Conservation (phyloP, 2,888 invertebrate genomes). For the Electrophaes corylata region DNA sequence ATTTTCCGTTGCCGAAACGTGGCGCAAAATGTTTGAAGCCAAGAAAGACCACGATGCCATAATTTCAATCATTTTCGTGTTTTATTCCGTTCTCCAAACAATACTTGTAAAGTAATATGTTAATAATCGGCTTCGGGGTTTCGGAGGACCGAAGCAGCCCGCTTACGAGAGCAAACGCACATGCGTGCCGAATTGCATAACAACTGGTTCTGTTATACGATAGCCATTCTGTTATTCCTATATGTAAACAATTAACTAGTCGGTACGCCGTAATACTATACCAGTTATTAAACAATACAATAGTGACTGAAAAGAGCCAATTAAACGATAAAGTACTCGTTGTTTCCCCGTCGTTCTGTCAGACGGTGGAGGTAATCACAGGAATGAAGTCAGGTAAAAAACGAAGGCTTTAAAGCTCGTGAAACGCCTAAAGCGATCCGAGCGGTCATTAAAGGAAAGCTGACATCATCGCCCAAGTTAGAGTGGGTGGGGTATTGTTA, state of each 20-base stretch:
- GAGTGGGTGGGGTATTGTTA: constrained; percentile 66
- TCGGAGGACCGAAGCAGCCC: constrained; percentile 49
- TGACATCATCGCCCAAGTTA: constrained; percentile 81
- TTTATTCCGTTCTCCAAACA: constrained; percentile 68
- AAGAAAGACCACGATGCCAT: constrained; percentile 45
- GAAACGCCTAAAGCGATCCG: constrained; percentile 65
- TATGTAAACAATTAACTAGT: constrained; percentile 54
- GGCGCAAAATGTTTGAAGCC: constrained; percentile 44
- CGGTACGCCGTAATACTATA: constrained; percentile 33
- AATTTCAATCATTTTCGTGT: constrained; percentile 72
- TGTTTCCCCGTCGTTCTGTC: constrained; percentile 35
- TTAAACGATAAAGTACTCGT: constrained; percentile 44
- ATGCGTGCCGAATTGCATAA: constrained; percentile 70
- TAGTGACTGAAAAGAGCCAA: constrained; percentile 42
- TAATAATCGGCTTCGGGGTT: constrained; percentile 68
- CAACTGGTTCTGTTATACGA: constrained; percentile 62
- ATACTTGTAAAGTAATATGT: constrained; percentile 63
- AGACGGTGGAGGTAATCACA: constrained; percentile 45
- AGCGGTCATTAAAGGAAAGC: constrained; percentile 69
- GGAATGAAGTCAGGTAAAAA: constrained; percentile 50
- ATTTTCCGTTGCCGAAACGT: constrained; percentile 52
- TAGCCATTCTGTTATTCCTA: constrained; percentile 61
- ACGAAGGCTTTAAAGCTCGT: constrained; percentile 61
- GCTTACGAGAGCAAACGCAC: constrained; percentile 57
- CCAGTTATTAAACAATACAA: constrained; percentile 44